Conservation (phyloP, 2,888 invertebrate genomes). For the Tridacna gigas region DNA sequence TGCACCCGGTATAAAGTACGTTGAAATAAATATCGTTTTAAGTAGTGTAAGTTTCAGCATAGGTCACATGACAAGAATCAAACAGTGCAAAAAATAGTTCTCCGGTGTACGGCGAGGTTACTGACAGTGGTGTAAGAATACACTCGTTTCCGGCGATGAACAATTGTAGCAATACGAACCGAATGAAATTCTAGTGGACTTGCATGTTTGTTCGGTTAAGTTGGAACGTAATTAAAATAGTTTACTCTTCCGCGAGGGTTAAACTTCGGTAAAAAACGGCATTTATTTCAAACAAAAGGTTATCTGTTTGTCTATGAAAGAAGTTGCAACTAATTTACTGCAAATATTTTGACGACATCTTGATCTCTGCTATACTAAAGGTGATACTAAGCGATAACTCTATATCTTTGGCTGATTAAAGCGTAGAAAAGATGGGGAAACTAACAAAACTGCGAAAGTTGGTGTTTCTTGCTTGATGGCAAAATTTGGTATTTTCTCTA, state of each 20-base stretch:
- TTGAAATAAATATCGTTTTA: slow-evolving; percentile 12
- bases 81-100: slow-evolving; percentile 12
- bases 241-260: background rate
- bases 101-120: slow-evolving; percentile 11
- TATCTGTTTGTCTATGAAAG: background rate
- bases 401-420: no score
- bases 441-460: no score
- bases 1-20: no score
- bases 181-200: slow-evolving; percentile 3
- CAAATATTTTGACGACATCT: no score
- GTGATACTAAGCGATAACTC: no score
- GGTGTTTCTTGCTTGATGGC: no score
- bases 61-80: slow-evolving; percentile 8
- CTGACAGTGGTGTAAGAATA: slow-evolving; percentile 31
- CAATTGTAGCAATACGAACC: slow-evolving; percentile 5
- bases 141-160: slow-evolving; percentile 26
- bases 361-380: no score
- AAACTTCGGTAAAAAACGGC: background rate
- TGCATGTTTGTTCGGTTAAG: slow-evolving; percentile 12
- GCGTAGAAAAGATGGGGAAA: no score
- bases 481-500: no score
- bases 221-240: slow-evolving; percentile 16
- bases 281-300: background rate
- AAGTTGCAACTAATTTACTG: no score
- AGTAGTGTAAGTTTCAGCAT: slow-evolving; percentile 6